Conservation (phyloP, 2,113 vertebrate genomes). For the Centrocercus urophasianus region DNA sequence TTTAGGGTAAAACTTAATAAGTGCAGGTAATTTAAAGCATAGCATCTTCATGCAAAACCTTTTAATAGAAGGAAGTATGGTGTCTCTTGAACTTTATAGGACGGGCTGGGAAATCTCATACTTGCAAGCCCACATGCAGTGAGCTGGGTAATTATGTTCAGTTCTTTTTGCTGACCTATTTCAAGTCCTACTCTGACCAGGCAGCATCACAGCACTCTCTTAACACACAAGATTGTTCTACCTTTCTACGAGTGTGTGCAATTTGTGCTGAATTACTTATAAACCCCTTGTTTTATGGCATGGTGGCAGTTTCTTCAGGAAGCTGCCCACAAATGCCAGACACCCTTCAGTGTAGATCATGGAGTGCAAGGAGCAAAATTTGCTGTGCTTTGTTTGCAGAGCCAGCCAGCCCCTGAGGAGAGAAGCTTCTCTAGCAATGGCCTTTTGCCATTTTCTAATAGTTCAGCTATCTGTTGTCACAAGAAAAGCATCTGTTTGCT, state of each 20-base stretch:
- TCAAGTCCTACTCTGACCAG: background rate
- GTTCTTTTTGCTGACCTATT: background rate
- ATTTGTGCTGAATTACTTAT: background rate
- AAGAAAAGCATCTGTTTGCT: conserved; percentile 69
- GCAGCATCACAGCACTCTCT: background rate
- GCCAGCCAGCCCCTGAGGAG: background rate
- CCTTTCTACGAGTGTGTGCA: background rate
- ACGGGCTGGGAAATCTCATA: background rate
- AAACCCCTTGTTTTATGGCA: background rate
- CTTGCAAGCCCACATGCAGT: background rate
- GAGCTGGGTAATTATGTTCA: background rate
- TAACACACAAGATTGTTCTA: background rate
- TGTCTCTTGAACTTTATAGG: background rate
- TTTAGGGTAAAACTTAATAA: background rate
- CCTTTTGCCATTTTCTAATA: conserved; percentile 50
- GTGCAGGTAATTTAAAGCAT: background rate
- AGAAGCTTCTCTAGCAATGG: conserved; percentile 25
- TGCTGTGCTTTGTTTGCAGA: conserved; percentile 2
- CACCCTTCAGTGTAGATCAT: background rate
- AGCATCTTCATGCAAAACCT: background rate
- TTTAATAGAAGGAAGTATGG: background rate
- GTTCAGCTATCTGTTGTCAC: conserved; percentile 60
- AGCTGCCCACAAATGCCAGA: background rate
- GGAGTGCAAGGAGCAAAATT: background rate
- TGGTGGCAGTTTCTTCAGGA: background rate